Base-by-base conservation (phyloP, 2,888 invertebrate species). In the Caenorhabditis becei region DNA sequence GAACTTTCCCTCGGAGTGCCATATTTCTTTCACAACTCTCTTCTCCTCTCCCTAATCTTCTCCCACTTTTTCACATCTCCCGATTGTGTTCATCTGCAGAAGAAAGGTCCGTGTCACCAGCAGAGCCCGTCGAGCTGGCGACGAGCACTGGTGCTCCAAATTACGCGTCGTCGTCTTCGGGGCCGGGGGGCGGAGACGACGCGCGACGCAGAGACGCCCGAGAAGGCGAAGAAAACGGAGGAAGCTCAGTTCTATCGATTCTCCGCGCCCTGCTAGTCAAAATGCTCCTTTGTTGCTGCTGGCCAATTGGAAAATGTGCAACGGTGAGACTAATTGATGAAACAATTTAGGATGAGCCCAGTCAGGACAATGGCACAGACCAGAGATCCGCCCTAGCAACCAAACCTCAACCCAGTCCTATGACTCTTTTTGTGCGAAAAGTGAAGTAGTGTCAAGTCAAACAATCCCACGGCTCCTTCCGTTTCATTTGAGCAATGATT, bases 231-330 rank as follows among this genome's bases (percentile, higher is more conserved):
- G 54, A 16, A 53, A 49, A 11, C 18, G 16, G 28, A 23, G 47
- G 41, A 5, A 35, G 49, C 44, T 62, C 67, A 67, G 23, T 74
- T 20, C 59, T 66, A 81, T 81, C 80, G 80, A 81, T 81, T 75
- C 70, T 75, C 51, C 35, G 54, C 16, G 32, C 58, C n/a, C 20
- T 53, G 14, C 23, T 65, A 11, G 26, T 41, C 32, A 79, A 70
- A 62, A 85, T 85, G 85, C 54, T 85, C 37, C 54, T 78, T 56
- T 88, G 85, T 71, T 89, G 87, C 77, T 89, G 89, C 70, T 89
- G 87, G 83, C 89, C 89, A n/a, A 65, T 88, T 26, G 86, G 84
- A 61, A 88, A 89, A 70, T 90, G 89, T 83, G 89, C 82, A 18
- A 83, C 81, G 84, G 87, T 87, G 35, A 51, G 81, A 7, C 0